phyloP scores from a whole-genome alignment of 2,888 invertebrate species.

The Hermaeophaga mercurialis region DNA sequence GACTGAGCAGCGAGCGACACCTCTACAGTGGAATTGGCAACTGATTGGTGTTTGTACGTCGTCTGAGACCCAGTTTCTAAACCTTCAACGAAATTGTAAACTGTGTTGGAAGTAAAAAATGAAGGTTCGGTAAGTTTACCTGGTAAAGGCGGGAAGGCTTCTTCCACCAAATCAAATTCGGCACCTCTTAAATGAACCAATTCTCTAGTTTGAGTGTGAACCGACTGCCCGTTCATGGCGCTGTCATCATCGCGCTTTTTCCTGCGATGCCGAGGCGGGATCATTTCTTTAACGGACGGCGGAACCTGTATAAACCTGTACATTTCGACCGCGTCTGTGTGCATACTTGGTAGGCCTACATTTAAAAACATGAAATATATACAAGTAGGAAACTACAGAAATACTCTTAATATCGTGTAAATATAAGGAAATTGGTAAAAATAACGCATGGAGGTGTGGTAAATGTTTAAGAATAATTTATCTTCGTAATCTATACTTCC shows the following conservation, averaged over 20 bases:
- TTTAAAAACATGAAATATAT: background rate
- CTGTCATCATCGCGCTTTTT: conserved; percentile 43
- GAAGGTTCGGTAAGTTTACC: no score
- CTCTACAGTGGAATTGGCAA: conserved; percentile 50
- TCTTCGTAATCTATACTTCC: no score
- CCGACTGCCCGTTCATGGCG: conserved; percentile 28
- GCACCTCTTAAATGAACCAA: conserved; percentile 58
- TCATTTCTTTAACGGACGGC: conserved; percentile 52
- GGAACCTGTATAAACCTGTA: conserved; percentile 42
- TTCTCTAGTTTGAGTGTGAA: conserved; percentile 39
- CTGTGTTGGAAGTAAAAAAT: no score
- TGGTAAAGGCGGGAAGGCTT: conserved; percentile 81
- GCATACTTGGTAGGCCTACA: conserved; percentile 41
- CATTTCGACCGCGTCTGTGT: conserved; percentile 42
- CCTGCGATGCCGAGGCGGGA: conserved; percentile 57
- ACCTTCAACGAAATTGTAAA: conserved; percentile 34
- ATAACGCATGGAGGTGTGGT: no score
- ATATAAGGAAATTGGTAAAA: background rate
- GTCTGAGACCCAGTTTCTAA: conserved; percentile 42
- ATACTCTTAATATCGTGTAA: no score
- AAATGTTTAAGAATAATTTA: no score
- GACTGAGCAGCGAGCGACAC: conserved; percentile 38
- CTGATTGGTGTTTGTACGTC: conserved; percentile 38
- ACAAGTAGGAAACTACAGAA: no score
- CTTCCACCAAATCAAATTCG: conserved; percentile 79